Base-by-base conservation (phyloP, 2,797 vertebrate species). In the Sphaeramia orbicularis region DNA sequence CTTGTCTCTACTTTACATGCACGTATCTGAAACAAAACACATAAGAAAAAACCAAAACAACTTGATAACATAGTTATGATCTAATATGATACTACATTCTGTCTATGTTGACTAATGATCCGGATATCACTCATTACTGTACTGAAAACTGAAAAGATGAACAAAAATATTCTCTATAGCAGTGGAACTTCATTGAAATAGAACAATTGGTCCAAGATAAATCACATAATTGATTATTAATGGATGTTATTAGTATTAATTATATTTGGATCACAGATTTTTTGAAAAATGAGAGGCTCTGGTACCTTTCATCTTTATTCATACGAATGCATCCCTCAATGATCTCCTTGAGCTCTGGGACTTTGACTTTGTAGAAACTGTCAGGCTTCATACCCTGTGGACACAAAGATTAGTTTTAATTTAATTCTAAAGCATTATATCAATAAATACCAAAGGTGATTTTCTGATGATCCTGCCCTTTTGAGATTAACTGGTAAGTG, bases 291-390 rank as follows among this genome's bases (percentile, higher is more conserved):
- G 19, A n/a, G 14, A 11, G 13, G 7, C 3, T 7, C 6, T 27
- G 3, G 30, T 82, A 99, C 98, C 98, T 95, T 92, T 97, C 95
- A 0, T 97, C 96, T 84, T 98, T 99, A 92, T 97, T 94, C 81
- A 95, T 99, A 24, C 95, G 97, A 70, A 99, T 99, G 86, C 98
- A 99, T 80, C 97, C 97, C 81, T 98, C 97, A 0, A 99, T 99
- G 84, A 99, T 99, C 92, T 99, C 97, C 91, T 99, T 99, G 72
- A 99, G 94, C 74, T 99, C 97, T 0, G 96, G 96, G 65, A 98
- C 96, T 90, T 97, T 98, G 82, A 99, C 98, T 86, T 99, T 99
- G 94, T 95, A 95, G 94, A 99, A 99, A 81, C 98, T 99, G 91
- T 97, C 96, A 0, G 98, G 98, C 89, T 99, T 99, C 48, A 97